Conservation (phyloP, 2,888 invertebrate species). For the Coenonympha arcania region DNA sequence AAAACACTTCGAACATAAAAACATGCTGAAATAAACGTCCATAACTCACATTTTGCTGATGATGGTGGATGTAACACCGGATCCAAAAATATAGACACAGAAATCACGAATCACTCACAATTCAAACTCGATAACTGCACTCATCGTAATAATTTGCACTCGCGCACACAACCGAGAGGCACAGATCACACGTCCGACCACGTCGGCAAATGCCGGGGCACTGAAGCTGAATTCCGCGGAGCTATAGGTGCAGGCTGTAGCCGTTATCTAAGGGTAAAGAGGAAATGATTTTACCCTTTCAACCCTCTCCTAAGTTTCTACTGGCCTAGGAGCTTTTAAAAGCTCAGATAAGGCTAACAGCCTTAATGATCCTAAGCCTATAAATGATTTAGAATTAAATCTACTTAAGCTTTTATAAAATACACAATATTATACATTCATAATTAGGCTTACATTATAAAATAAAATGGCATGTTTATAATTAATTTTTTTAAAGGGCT, state of each 20-base stretch:
- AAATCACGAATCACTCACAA: conserved; percentile 51
- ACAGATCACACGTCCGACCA: conserved; percentile 39
- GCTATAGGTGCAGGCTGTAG: conserved; percentile 37
- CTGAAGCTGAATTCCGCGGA: conserved; percentile 38
- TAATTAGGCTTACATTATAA: no score
- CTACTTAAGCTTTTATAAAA: no score
- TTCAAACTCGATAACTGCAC: conserved; percentile 48
- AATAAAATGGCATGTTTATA: no score
- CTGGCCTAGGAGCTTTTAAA: neutral
- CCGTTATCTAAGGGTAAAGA: conserved; percentile 12
- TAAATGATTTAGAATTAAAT: no score
- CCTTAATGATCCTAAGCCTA: no score
- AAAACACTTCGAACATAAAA: neutral
- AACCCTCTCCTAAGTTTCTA: neutral
- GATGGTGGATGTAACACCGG: conserved; percentile 25
- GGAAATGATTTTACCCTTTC: conserved; percentile 15
- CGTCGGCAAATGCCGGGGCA: conserved; percentile 58
- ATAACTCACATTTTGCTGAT: conserved; percentile 43
- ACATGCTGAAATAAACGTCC: no score
- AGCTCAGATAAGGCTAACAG: neutral
- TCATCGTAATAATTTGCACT: conserved; percentile 57
- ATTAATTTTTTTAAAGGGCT: no score
- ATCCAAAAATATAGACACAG: conserved; percentile 34
- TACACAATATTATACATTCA: no score
- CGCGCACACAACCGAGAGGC: conserved; percentile 38